Percentiles rank a stretch among this genome's conserved stretches.
Evolutionary conservation across 2,888 invertebrate genomes (phyloP).

Genomic region (Scaptomyza cyrtandrae): DNA sequence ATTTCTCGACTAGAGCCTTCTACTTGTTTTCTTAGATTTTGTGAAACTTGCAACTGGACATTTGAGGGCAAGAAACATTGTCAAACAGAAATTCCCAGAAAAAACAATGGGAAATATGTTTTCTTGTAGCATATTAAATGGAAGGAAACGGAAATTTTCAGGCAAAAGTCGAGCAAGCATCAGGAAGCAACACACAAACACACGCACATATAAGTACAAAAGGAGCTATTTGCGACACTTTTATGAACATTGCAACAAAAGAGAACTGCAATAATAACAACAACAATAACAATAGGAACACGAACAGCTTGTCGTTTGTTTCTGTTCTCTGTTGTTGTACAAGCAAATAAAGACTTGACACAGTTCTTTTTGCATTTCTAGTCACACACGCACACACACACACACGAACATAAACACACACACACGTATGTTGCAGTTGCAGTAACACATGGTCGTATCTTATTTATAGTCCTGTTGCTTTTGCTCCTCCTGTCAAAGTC

Average conservation of each 20-base stretch:
- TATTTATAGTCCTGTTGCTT: constrained; percentile 61
- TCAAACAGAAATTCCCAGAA: constrained; percentile 24
- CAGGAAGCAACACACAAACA: constrained; percentile 49
- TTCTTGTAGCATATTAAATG: constrained; percentile 54
- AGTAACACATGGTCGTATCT: constrained; percentile 49
- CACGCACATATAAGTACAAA: constrained; percentile 17
- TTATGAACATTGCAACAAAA: constrained; percentile 62
- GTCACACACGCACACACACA: constrained; percentile 39
- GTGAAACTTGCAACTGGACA: constrained; percentile 19
- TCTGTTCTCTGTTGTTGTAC: constrained; percentile 52
- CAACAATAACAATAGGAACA: constrained; percentile 17
- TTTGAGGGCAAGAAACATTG: constrained; percentile 20
- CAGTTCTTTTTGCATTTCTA: constrained; percentile 58
- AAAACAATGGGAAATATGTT: constrained; percentile 25
- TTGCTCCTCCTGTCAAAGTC: constrained; percentile 55
- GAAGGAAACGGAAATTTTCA: constrained; percentile 71
- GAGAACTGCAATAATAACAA: constrained; percentile 38
- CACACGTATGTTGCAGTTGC: constrained; percentile 2
- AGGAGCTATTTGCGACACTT: constrained; percentile 54
- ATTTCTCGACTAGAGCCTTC: no score
- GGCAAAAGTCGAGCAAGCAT: constrained; percentile 64
- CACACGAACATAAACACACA: constrained; percentile 15
- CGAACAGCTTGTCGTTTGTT: constrained; percentile 45
- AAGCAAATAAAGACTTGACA: constrained; percentile 73
- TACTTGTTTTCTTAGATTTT: no score